Evolutionary conservation across 2,113 vertebrate genomes (phyloP).

Genomic region (Colistium nudipinnis): DNA sequence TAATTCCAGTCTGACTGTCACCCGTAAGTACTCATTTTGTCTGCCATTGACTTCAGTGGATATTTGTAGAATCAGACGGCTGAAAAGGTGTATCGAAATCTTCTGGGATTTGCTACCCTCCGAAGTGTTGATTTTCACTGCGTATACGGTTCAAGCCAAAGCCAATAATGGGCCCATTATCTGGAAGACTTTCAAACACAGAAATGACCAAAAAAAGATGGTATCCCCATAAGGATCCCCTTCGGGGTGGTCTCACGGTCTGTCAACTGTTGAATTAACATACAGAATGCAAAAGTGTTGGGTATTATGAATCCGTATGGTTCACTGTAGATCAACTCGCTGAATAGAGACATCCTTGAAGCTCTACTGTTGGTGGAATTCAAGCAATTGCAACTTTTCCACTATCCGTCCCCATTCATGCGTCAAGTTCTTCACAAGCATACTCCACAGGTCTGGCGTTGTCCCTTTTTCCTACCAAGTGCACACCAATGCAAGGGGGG

Average conservation of each 20-base stretch:
- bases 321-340: background rate
- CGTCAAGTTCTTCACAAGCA: background rate
- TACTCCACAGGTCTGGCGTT: no score
- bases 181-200: no score
- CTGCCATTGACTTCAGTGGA: conserved; percentile 56
- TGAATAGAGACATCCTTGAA: conserved; percentile 4
- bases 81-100: conserved; percentile 44
- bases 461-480: conserved; percentile 33
- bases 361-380: background rate
- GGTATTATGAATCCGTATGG: conserved; percentile 2
- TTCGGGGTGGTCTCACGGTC: no score
- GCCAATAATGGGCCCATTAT: no score
- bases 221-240: no score
- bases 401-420: background rate
- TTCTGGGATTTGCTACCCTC: conserved; percentile 10
- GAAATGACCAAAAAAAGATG: no score
- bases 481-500: background rate
- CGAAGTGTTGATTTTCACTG: background rate
- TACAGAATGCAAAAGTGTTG: background rate
- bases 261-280: conserved; percentile 13
- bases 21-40: conserved; percentile 89
- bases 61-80: conserved; percentile 31
- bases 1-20: conserved; percentile 96
- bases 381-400: conserved; percentile 14
- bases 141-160: background rate